phyloP scores from a whole-genome alignment of 2,113 vertebrate species.

The Ailurus styani region DNA sequence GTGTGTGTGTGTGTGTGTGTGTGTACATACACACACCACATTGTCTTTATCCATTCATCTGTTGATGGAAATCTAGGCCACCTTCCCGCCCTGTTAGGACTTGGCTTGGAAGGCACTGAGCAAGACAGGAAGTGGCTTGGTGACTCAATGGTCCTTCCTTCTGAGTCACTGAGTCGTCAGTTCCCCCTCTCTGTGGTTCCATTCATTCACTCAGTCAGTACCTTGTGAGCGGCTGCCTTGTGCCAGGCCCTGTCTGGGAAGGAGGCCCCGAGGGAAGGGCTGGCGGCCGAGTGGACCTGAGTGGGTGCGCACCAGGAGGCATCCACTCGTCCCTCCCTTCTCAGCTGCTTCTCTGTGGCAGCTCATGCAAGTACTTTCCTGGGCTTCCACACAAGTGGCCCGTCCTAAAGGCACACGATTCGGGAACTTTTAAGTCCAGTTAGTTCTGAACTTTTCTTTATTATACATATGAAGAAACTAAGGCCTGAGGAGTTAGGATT shows the following conservation, averaged over 20 bases:
- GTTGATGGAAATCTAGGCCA: neutral
- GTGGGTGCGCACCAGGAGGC: neutral
- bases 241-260: neutral
- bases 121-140: constrained; percentile 40
- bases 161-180: constrained; percentile 26
- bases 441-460: neutral
- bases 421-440: neutral
- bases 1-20: no score
- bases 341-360: neutral
- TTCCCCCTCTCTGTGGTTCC: neutral
- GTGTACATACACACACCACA: no score
- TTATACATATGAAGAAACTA: neutral
- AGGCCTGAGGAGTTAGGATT: neutral
- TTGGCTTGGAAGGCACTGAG: neutral
- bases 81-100: neutral
- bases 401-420: neutral
- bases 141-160: constrained; percentile 46
- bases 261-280: neutral
- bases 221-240: neutral
- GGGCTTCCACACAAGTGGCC: neutral
- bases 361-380: neutral
- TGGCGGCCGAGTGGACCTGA: neutral
- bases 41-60: no score
- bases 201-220: neutral
- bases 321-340: neutral